These are phyloP conservation scores for Meleagris gallopavo DNA, from an alignment of 2,113 vertebrate species.

Conservation along the genomic window DNA sequence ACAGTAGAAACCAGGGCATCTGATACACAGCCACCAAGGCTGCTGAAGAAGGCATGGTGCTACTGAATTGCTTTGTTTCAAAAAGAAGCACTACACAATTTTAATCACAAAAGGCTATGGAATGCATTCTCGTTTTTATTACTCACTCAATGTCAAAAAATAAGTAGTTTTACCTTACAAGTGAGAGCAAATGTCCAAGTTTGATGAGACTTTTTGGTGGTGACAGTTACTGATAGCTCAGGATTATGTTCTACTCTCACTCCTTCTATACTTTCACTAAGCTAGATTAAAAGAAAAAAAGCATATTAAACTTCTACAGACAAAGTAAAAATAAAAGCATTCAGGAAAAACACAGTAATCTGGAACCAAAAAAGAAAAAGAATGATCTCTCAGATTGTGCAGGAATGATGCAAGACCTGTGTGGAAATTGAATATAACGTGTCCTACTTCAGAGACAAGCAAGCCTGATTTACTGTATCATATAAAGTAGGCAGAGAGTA, in stretches of 20 bases:
- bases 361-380: not conserved
- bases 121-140: not conserved
- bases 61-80: not conserved
- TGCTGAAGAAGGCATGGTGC: not conserved
- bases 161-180: slow-evolving; percentile 89
- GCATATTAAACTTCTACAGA: not conserved
- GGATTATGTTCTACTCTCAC: slow-evolving; percentile 93
- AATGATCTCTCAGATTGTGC: not conserved
- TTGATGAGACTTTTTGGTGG: slow-evolving; percentile 94
- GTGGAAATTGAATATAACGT: not conserved
- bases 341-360: not conserved
- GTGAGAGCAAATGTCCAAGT: slow-evolving; percentile 96
- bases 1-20: not conserved
- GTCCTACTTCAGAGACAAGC: not conserved
- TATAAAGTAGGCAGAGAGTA: not conserved
- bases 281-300: slow-evolving; percentile 77
- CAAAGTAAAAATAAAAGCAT: not conserved
- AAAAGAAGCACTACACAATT: not conserved
- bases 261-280: slow-evolving; percentile 95
- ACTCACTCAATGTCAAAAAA: not conserved
- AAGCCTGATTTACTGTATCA: not conserved
- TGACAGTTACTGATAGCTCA: slow-evolving; percentile 92
- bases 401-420: not conserved
- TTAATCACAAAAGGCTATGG: not conserved
- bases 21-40: not conserved